Conservation (phyloP, 2,888 invertebrate genomes). For the Tupiocoris notatus region DNA sequence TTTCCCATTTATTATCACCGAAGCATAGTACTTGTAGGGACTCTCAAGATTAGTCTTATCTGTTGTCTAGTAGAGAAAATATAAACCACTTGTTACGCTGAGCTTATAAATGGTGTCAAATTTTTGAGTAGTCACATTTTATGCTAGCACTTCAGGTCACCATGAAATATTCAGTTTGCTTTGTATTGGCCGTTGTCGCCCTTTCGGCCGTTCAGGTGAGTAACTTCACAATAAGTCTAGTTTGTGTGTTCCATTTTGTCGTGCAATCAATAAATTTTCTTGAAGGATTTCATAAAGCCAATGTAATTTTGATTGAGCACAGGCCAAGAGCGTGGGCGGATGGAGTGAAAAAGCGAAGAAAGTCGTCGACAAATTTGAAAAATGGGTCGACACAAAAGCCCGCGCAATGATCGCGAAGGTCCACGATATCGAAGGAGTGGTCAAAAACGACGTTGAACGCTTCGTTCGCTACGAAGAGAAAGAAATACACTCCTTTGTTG, state of each 20-base stretch:
- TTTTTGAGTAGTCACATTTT: not conserved
- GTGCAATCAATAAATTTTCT: no score
- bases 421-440: not conserved
- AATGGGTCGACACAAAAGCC: conserved; percentile 4
- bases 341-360: conserved; percentile 8
- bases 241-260: no score
- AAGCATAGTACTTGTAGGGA: not conserved
- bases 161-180: conserved; percentile 5
- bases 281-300: no score
- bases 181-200: not conserved
- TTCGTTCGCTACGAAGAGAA: conserved; percentile 1
- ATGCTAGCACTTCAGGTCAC: not conserved
- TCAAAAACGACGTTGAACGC: not conserved
- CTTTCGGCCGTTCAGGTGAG: not conserved
- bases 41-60: not conserved
- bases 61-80: not conserved
- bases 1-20: no score
- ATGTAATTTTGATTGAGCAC: not conserved
- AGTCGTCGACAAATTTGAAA: conserved; percentile 3
- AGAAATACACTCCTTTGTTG: not conserved
- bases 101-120: not conserved
- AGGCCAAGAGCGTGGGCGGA: not conserved
- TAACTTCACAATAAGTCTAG: no score
- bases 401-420: not conserved
- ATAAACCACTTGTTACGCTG: not conserved